Evolutionary conservation across 2,113 vertebrate genomes (phyloP), one percentile per base, ranked within the genome.

Genomic region (Melanotaenia duboulayi): DNA sequence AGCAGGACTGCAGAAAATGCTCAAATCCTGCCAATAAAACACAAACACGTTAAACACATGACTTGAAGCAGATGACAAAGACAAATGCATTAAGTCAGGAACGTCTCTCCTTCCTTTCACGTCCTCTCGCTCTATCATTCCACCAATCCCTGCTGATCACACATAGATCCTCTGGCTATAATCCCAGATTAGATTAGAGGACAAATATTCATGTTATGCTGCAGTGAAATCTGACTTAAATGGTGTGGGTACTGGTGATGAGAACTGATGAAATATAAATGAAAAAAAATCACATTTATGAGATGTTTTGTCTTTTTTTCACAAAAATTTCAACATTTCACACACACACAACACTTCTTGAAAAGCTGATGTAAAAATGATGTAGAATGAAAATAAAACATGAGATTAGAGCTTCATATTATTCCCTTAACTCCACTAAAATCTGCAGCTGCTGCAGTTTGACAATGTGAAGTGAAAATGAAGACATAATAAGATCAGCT

Each of bases 181-280:
- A 83, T 85, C 78, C 59, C 60, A 79, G 80, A 85, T 83, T 83
- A 83, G 77, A 89, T 81, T 83, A 67, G 22, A 73, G 78, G 71
- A 60, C 49, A 78, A 72, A 81, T 46, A 80, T 84, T 72, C 59
- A 19, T 63, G 61, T 61, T 52, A 67, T n/a, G 48, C 42, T 44
- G 69, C 48, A 58, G 52, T 24, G 22, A 65, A 7, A 11, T 32
- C 1, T 3, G 67, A 64, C 37, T 78, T 40, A 20, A 60, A 58
- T 8, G 24, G 72, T 50, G 60, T 68, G 22, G 4, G 37, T 48
- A 57, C 32, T 25, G 58, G 71, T 37, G 62, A 54, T 12, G 44
- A 1, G n/a, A 32, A 16, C 8, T 4, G 58, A 20, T 63, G 32
- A 69, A 4, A 40, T 40, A 40, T 2, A 2, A 40, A 12, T 12